Evolutionary conservation across 1,140 invertebrate genomes (phyloP).

Genomic region (Lithobius niger): DNA sequence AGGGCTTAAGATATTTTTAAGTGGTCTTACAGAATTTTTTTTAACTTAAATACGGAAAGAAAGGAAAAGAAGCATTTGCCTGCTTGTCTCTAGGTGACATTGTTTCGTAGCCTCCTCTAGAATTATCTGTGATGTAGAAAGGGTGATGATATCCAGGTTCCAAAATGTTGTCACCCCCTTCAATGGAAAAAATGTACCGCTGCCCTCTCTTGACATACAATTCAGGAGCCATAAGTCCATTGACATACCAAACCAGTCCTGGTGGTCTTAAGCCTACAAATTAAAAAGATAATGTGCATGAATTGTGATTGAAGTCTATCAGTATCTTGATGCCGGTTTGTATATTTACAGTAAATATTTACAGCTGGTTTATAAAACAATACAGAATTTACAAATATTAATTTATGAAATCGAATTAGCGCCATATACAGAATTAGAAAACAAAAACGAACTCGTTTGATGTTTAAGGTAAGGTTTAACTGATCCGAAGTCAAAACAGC

Average conservation of each 20-base stretch:
- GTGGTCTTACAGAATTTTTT: no score
- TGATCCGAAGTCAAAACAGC: no score
- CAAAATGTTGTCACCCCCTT: slow-evolving; percentile 79
- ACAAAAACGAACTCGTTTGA: no score
- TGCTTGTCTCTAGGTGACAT: no score
- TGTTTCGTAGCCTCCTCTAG: slow-evolving; percentile 62
- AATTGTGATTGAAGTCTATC: slow-evolving; percentile 73
- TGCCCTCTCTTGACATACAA: slow-evolving; percentile 71
- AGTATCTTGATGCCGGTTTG: slow-evolving; percentile 80
- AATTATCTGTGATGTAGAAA: slow-evolving; percentile 76
- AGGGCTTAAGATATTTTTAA: no score
- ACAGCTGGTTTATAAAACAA: slow-evolving; percentile 80
- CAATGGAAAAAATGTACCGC: slow-evolving; percentile 64
- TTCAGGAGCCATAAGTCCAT: slow-evolving; percentile 73
- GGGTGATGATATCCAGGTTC: slow-evolving; percentile 79
- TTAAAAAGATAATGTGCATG: slow-evolving; percentile 63
- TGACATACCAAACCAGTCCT: slow-evolving; percentile 59
- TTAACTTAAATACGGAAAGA: no score
- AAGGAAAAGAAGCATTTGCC: no score
- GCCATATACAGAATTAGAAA: no score
- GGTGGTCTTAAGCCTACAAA: slow-evolving; percentile 23
- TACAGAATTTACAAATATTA: slow-evolving; percentile 29
- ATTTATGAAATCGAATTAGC: slow-evolving; percentile 12
- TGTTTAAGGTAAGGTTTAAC: no score
- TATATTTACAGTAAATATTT: slow-evolving; percentile 67